phyloP scores from a whole-genome alignment of 2,888 invertebrate species.

The Thereva nobilitata region DNA sequence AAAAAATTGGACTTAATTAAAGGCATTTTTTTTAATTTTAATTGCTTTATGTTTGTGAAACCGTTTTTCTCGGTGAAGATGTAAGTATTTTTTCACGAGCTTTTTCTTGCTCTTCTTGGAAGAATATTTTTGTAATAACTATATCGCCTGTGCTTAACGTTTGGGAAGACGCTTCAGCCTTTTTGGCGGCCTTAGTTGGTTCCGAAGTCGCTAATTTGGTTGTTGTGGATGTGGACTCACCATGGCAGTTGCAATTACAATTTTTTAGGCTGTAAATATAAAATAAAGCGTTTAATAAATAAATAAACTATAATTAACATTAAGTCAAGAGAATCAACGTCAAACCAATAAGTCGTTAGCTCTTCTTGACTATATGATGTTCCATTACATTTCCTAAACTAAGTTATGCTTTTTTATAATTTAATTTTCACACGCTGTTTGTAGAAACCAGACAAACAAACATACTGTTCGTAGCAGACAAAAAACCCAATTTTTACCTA shows the following conservation, averaged over 20 bases:
- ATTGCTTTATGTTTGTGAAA: slow-evolving; percentile 19
- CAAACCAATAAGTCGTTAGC: no score
- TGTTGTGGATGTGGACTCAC: slow-evolving; percentile 46
- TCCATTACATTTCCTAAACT: no score
- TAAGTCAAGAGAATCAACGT: not conserved
- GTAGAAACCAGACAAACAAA: no score
- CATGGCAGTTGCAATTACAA: slow-evolving; percentile 51
- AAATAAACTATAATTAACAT: not conserved
- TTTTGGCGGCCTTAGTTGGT: slow-evolving; percentile 46
- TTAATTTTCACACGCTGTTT: no score
- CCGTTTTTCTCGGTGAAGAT: slow-evolving; percentile 59
- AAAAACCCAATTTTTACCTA: no score
- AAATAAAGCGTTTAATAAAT: not conserved
- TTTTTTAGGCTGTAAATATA: slow-evolving; percentile 51
- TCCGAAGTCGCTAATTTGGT: slow-evolving; percentile 1
- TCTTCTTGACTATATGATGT: no score
- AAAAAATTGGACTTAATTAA: no score
- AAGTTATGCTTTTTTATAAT: no score
- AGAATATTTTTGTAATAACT: slow-evolving; percentile 82
- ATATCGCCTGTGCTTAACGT: slow-evolving; percentile 91
- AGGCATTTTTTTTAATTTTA: no score
- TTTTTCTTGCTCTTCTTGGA: slow-evolving; percentile 64
- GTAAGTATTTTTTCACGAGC: slow-evolving; percentile 60
- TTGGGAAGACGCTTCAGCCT: slow-evolving; percentile 70
- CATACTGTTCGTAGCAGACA: no score